Percentiles rank a stretch among this genome's conserved stretches.
phyloP scores from a whole-genome alignment of 2,797 vertebrate genomes.

The Cichlasoma orientale region DNA sequence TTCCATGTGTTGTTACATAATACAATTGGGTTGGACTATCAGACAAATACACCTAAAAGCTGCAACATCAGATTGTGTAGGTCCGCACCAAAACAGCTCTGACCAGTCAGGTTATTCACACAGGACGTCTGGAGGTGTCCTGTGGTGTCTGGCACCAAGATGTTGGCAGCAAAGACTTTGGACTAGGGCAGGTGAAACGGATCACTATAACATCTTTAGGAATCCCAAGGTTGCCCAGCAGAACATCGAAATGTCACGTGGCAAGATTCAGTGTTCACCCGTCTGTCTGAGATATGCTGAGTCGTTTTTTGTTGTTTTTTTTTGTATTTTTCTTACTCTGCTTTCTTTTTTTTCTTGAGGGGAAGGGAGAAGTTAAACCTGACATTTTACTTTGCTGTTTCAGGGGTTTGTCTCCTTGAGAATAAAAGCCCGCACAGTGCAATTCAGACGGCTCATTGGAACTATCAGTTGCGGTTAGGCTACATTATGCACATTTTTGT shows the following conservation, averaged over 20 bases:
- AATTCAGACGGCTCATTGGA: not conserved
- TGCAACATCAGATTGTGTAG: not conserved
- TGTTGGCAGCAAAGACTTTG: not conserved
- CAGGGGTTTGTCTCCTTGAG: not conserved
- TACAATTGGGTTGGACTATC: not conserved
- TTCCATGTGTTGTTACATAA: not conserved
- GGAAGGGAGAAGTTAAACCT: not conserved
- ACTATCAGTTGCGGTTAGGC: not conserved
- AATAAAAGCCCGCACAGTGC: not conserved
- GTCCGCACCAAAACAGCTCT: not conserved
- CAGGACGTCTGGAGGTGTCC: not conserved
- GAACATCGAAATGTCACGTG: not conserved
- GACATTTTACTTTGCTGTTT: not conserved
- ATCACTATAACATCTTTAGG: not conserved
- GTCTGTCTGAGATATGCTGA: not conserved
- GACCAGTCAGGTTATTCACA: not conserved
- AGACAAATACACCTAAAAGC: not conserved
- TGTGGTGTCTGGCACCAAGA: not conserved
- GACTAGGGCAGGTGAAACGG: not conserved
- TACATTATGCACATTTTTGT: not conserved
- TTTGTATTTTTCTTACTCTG: not conserved
- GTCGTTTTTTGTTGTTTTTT: not conserved
- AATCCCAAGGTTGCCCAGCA: not conserved
- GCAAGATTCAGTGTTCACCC: rapidly evolving
- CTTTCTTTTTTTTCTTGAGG: not conserved